These are phyloP conservation scores for Diplolepis rosae DNA, from an alignment of 2,888 invertebrate species.

Conservation along the genomic window DNA sequence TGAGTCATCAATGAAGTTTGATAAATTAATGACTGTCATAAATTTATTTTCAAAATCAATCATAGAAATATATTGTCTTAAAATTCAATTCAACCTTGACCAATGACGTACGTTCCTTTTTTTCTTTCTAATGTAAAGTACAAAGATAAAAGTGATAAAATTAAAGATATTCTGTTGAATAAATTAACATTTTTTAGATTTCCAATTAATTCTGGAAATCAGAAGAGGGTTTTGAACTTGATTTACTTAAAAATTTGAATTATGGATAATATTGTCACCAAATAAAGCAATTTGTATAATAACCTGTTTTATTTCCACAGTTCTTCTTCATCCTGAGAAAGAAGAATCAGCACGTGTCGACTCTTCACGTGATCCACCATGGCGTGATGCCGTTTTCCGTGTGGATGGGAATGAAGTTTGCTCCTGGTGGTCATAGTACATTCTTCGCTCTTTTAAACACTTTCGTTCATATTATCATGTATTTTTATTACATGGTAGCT, in stretches of 20 bases:
- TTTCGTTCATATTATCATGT: slow-evolving; percentile 97
- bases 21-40: neutral
- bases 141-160: too few relatives aligned
- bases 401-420: slow-evolving; percentile 95
- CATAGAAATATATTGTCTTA: too few relatives aligned
- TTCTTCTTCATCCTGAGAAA: slow-evolving; percentile 95
- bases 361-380: slow-evolving; percentile 96
- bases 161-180: neutral
- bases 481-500: slow-evolving; percentile 96
- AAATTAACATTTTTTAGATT: neutral
- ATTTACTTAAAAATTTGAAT: neutral
- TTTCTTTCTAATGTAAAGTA: too few relatives aligned
- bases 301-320: slow-evolving; percentile 70
- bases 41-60: too few relatives aligned
- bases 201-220: neutral
- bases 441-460: slow-evolving; percentile 96
- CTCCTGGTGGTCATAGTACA: slow-evolving; percentile 97
- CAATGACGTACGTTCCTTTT: too few relatives aligned
- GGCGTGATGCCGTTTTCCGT: slow-evolving; percentile 97
- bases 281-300: slow-evolving; percentile 28
- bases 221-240: neutral
- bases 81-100: too few relatives aligned
- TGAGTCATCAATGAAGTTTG: neutral
- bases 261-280: neutral
- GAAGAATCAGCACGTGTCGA: slow-evolving; percentile 94